Conservation (phyloP, 2,797 vertebrate species). For the Sebastes oblongus region DNA sequence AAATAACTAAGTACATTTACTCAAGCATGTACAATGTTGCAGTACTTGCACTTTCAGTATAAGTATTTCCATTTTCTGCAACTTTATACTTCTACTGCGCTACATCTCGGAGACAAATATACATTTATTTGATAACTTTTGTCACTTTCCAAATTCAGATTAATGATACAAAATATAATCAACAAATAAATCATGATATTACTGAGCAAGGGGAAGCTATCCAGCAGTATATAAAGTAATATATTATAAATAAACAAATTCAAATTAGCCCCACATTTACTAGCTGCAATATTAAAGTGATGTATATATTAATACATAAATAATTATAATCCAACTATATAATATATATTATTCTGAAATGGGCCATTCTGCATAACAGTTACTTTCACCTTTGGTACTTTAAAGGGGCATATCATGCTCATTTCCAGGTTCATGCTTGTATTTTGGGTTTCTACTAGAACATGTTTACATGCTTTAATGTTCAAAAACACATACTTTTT, state of each 20-base stretch:
- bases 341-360: too few relatives aligned
- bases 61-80: neutral
- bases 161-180: neutral
- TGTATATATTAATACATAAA: too few relatives aligned
- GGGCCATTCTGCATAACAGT: accelerated
- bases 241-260: too few relatives aligned
- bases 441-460: too few relatives aligned
- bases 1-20: neutral
- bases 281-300: too few relatives aligned
- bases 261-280: too few relatives aligned
- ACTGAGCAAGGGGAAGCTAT: neutral
- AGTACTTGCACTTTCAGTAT: neutral
- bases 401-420: too few relatives aligned
- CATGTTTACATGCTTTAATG: too few relatives aligned
- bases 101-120: neutral
- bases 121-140: neutral
- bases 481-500: too few relatives aligned
- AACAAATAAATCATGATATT: neutral
- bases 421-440: too few relatives aligned
- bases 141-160: neutral
- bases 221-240: neutral
- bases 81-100: neutral
- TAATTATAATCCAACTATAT: too few relatives aligned
- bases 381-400: too few relatives aligned
- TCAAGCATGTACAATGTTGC: neutral